Conservation (phyloP, 2,888 invertebrate species). For the Anticlea derivata region DNA sequence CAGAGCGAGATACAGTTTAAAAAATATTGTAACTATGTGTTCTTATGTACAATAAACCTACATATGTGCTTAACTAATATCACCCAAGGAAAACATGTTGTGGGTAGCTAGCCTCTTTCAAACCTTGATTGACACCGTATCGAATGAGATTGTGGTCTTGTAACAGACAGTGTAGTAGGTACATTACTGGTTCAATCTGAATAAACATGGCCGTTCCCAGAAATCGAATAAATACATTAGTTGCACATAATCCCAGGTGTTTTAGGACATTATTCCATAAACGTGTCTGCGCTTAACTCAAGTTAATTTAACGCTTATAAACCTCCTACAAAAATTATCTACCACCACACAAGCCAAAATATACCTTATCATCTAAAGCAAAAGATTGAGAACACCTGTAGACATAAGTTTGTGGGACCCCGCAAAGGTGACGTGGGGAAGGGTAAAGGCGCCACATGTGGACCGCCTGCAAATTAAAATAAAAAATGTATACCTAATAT, state of each 20-base stretch:
- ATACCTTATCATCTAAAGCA: slow-evolving; percentile 5
- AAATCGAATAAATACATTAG: slow-evolving; percentile 58
- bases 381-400: slow-evolving; percentile 18
- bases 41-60: too few species aligned
- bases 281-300: slow-evolving; percentile 64
- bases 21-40: too few species aligned
- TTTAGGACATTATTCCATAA: slow-evolving; percentile 59
- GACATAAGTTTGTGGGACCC: slow-evolving; percentile 26
- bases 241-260: slow-evolving; percentile 61
- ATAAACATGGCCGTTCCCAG: slow-evolving; percentile 39
- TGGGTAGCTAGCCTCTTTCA: too few species aligned
- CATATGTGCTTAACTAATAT: too few species aligned
- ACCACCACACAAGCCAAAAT: slow-evolving; percentile 10
- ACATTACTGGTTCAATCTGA: background rate
- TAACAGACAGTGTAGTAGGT: background rate
- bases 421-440: slow-evolving; percentile 54
- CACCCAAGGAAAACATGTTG: too few species aligned
- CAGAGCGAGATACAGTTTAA: too few species aligned
- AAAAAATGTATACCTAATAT: slow-evolving; percentile 54
- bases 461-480: slow-evolving; percentile 64
- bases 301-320: slow-evolving; percentile 64
- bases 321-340: slow-evolving; percentile 20
- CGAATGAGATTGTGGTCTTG: too few species aligned
- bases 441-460: slow-evolving; percentile 72
- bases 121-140: too few species aligned